Conservation (phyloP, 2,113 vertebrate genomes). For the Microcebus jonahi region DNA sequence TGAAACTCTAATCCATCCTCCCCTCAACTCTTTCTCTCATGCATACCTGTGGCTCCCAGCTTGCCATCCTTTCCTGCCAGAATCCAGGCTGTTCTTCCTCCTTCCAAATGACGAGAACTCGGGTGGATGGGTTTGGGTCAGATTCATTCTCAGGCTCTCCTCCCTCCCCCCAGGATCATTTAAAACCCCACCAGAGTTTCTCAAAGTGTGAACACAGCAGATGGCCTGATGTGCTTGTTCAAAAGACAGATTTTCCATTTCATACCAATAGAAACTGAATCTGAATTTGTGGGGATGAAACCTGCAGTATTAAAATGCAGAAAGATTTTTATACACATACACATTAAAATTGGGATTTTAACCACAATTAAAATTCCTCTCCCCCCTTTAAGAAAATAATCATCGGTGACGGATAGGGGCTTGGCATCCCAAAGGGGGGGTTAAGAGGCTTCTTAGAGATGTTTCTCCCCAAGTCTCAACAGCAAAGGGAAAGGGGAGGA, state of each 20-base stretch:
- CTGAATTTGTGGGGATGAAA: background rate
- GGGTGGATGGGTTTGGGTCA: background rate
- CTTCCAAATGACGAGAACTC: background rate
- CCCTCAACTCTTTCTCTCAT: background rate
- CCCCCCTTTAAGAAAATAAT: background rate
- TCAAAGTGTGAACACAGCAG: background rate
- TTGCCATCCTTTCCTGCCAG: background rate
- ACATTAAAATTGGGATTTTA: slow-evolving; percentile 14
- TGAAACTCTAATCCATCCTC: background rate
- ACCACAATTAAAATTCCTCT: background rate
- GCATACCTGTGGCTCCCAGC: background rate
- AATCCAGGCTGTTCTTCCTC: background rate
- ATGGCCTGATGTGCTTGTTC: background rate
- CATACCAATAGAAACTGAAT: background rate
- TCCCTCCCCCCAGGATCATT: background rate
- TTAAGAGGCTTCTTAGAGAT: background rate
- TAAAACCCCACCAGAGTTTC: background rate
- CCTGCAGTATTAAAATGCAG: background rate
- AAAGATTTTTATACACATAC: background rate
- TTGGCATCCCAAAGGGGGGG: background rate
- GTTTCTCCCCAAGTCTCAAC: background rate
- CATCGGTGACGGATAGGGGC: background rate
- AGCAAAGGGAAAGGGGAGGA: background rate
- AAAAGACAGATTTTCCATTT: background rate
- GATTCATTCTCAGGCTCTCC: background rate